Percentiles rank a stretch among this genome's conserved stretches.
Evolutionary conservation across 2,888 invertebrate species (phyloP).

Genomic region (Brachyptera putata): DNA sequence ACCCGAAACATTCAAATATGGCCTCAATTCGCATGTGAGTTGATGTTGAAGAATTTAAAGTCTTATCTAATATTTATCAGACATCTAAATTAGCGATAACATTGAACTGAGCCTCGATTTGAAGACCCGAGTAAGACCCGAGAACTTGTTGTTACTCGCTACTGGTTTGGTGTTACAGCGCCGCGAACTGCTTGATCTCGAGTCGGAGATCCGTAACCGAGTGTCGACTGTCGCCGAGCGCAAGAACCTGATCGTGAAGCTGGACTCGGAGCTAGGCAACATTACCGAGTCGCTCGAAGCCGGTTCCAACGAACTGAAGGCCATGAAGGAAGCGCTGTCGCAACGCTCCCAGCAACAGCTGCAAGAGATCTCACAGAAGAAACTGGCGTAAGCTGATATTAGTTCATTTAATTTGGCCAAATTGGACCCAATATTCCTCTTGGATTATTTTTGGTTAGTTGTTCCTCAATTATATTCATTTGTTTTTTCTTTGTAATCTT

Average conservation of each 20-base stretch:
- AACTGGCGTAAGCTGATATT: slow-evolving; percentile 46
- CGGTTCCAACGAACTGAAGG: slow-evolving; percentile 40
- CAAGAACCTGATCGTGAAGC: slow-evolving; percentile 61
- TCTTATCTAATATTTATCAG: background rate
- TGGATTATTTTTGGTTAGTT: too few species aligned
- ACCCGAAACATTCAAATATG: slow-evolving; percentile 59
- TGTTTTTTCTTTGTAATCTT: too few species aligned
- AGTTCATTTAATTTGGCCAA: background rate
- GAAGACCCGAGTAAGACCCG: background rate
- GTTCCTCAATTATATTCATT: too few species aligned
- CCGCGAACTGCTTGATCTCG: slow-evolving; percentile 65
- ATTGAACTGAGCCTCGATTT: background rate
- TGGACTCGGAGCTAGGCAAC: slow-evolving; percentile 64
- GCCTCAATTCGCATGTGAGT: slow-evolving; percentile 69
- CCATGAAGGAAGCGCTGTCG: slow-evolving; percentile 46
- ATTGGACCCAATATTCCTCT: too few species aligned
- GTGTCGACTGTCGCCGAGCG: slow-evolving; percentile 59
- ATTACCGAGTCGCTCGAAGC: slow-evolving; percentile 47
- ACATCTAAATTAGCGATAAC: background rate
- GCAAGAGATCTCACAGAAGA: slow-evolving; percentile 50
- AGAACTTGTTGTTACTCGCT: slow-evolving; percentile 14
- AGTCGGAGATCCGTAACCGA: slow-evolving; percentile 61
- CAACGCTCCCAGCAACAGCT: slow-evolving; percentile 50
- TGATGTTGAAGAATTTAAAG: too few species aligned
- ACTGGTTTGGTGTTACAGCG: slow-evolving; percentile 49